phyloP scores from a whole-genome alignment of 2,797 vertebrate species.

The Erethizon dorsatum region DNA sequence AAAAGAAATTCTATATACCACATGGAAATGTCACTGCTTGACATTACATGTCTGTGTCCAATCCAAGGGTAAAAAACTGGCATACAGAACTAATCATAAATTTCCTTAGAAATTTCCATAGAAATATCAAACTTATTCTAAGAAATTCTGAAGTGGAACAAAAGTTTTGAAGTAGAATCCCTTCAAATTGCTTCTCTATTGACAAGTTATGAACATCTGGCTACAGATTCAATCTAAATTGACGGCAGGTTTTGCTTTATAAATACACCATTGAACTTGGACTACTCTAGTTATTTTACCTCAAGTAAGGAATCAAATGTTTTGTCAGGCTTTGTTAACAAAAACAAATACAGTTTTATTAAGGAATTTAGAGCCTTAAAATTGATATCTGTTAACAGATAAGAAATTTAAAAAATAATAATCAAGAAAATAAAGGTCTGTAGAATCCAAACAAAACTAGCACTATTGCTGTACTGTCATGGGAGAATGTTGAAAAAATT shows the following conservation, averaged over 20 bases:
- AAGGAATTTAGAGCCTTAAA: slow-evolving; percentile 3
- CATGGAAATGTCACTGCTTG: neutral
- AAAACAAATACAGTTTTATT: neutral
- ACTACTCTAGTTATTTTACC: neutral
- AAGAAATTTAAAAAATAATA: neutral
- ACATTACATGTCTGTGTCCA: neutral
- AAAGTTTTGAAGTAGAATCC: neutral
- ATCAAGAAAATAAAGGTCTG: neutral
- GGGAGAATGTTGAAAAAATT: neutral
- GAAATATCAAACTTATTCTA: neutral
- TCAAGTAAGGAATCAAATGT: neutral
- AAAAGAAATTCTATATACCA: neutral
- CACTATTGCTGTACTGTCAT: neutral
- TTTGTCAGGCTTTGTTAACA: neutral
- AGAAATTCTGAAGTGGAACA: neutral
- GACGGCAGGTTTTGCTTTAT: slow-evolving; percentile 7
- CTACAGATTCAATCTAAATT: neutral
- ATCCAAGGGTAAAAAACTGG: neutral
- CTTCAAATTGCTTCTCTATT: neutral
- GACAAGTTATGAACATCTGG: neutral
- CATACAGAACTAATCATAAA: neutral
- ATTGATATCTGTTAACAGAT: neutral
- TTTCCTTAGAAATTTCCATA: slow-evolving; percentile 11
- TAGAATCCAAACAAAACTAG: neutral
- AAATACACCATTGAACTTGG: neutral